Conservation (phyloP, 2,113 vertebrate species). For the Tinamus guttatus region DNA sequence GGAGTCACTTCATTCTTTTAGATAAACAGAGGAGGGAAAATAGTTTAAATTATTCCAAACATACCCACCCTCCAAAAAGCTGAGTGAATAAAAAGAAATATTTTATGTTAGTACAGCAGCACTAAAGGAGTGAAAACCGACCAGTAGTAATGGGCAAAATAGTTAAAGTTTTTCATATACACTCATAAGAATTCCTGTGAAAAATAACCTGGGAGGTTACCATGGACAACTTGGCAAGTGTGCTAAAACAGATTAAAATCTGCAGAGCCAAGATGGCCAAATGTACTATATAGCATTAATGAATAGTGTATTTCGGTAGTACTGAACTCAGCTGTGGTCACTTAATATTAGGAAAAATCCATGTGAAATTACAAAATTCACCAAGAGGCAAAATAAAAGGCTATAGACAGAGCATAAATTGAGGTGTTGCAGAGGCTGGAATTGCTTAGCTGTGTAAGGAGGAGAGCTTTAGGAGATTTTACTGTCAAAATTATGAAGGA, state of each 20-base stretch:
- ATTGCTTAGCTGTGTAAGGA: neutral
- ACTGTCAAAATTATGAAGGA: slow-evolving; percentile 2
- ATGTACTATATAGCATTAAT: neutral
- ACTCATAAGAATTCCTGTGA: neutral
- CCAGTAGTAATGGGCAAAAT: neutral
- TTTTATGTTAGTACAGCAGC: neutral
- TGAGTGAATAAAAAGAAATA: neutral
- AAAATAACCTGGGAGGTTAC: neutral
- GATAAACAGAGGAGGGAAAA: neutral
- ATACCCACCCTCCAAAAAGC: neutral
- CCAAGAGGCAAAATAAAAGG: neutral
- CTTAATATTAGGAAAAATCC: neutral
- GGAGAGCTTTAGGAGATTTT: neutral
- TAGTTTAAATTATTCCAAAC: neutral
- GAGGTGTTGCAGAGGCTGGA: neutral
- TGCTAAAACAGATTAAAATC: neutral
- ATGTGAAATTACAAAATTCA: neutral
- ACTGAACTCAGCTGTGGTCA: neutral
- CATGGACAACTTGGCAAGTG: neutral
- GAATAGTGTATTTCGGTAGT: neutral
- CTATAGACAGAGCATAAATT: neutral
- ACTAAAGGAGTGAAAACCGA: neutral
- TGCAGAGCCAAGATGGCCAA: neutral
- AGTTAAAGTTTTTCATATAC: neutral
- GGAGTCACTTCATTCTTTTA: neutral